A percentile compares a stretch with the other conserved stretches of the same genome.
Evolutionary conservation across 2,113 vertebrate species (phyloP).

Genomic region (Carassius auratus): DNA sequence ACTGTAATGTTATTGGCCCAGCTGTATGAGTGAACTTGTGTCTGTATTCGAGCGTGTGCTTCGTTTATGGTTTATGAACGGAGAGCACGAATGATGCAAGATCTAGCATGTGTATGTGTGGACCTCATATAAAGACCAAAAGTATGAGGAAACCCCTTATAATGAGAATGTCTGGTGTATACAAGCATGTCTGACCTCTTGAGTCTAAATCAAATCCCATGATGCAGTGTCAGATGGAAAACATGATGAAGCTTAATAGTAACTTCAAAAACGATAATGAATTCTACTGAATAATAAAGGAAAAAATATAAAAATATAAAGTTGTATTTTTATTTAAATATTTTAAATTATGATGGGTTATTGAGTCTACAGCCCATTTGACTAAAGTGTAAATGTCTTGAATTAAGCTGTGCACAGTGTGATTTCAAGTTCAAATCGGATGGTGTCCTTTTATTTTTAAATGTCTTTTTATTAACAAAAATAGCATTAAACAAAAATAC

Average conservation of each 20-base stretch:
- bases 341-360: neutral
- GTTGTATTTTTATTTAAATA: neutral
- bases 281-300: neutral
- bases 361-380: neutral
- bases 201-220: neutral
- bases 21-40: constrained; percentile 24
- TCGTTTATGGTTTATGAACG: neutral
- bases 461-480: neutral
- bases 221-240: neutral
- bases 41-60: constrained; percentile 12
- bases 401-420: neutral
- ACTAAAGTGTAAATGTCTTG: neutral
- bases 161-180: neutral
- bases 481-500: neutral
- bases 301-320: neutral
- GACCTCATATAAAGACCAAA: neutral
- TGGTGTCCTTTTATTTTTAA: neutral
- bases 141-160: neutral
- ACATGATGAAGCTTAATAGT: neutral
- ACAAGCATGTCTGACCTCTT: neutral
- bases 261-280: neutral
- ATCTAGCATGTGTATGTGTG: neutral
- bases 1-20: constrained; percentile 40
- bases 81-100: neutral
- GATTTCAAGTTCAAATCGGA: neutral